Base-by-base conservation (phyloP, 2,113 vertebrate genomes). In the Symphodus melops region DNA sequence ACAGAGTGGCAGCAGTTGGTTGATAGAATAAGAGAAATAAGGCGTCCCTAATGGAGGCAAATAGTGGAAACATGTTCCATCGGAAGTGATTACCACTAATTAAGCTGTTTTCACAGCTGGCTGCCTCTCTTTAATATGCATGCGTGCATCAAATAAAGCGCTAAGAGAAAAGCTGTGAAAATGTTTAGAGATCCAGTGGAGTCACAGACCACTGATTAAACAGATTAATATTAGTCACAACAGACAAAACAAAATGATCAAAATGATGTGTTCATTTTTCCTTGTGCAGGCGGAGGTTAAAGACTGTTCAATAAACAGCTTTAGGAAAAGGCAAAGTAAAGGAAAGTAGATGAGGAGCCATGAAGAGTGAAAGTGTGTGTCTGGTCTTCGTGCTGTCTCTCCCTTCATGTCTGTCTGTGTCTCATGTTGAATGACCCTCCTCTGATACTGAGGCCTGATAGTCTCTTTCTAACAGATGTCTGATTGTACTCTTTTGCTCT, bases 401-500 rank as follows among this genome's bases (percentile, higher is more conserved):
- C 54, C 72, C 77, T 79, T 78, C 62, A 25, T 65, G 67, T 58
- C 72, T 73, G 80, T 80, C 68, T 68, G 75, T 74, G 64, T 71
- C 57, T 67, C 58, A 70, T 66, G 62, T 67, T 77, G 79, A 85
- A 77, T 88, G 88, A 90, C 72, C 81, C 72, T 19, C 51, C 55
- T 84, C 52, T 58, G 61, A 53, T 66, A 42, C 80, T 21, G 53
- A 54, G 64, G 78, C 25, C 89, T 81, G 89, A 90, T 89, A 81
- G 93, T 91, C 91, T 84, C 87, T 92, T 88, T 92, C 91, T 89
- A 94, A 95, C 95, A 93, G 93, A 93, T 89, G 91, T 94, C 49
- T 86, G 88, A 92, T 95, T 95, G 94, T 94, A 91, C 91, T 92
- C 23, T 80, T 92, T 81, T 87, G 81, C 85, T 85, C 73, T 86